These are phyloP conservation scores for Invenusta paracnida DNA, from an alignment of 2,888 invertebrate species.

Conservation along the genomic window DNA sequence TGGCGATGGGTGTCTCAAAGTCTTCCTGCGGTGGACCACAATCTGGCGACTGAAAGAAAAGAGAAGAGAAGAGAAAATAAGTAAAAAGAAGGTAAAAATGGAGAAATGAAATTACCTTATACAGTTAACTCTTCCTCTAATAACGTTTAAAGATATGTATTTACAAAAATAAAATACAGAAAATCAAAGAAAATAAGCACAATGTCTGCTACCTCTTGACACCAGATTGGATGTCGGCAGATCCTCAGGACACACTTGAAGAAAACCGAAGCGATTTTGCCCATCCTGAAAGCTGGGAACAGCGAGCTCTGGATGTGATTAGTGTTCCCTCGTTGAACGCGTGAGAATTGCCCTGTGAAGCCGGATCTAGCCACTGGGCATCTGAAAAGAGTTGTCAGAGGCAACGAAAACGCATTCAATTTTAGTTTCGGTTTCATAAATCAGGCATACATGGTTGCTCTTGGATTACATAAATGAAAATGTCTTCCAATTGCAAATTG, in stretches of 20 bases:
- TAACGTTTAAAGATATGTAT: no score
- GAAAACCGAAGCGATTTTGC: constrained; percentile 29
- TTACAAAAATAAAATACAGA: not conserved
- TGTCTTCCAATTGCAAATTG: not conserved
- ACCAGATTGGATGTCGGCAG: constrained; percentile 35
- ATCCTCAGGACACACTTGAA: constrained; percentile 34
- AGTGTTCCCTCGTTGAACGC: not conserved
- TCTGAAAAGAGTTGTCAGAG: no score
- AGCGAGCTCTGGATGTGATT: constrained; percentile 32
- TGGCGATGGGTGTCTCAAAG: not conserved
- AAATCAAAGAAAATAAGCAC: not conserved
- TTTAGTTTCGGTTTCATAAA: no score
- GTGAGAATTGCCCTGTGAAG: not conserved
- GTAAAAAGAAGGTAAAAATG: no score
- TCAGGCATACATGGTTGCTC: no score
- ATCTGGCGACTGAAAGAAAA: not conserved
- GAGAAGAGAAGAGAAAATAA: no score
- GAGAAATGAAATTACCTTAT: no score
- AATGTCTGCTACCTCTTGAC: not conserved
- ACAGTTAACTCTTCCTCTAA: no score
- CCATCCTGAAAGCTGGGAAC: constrained; percentile 31
- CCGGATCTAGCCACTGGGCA: not conserved
- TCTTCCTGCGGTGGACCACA: not conserved
- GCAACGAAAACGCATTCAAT: no score
- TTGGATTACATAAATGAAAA: not conserved